phyloP scores from a whole-genome alignment of 2,888 invertebrate genomes.

The Nomada hirtipes region DNA sequence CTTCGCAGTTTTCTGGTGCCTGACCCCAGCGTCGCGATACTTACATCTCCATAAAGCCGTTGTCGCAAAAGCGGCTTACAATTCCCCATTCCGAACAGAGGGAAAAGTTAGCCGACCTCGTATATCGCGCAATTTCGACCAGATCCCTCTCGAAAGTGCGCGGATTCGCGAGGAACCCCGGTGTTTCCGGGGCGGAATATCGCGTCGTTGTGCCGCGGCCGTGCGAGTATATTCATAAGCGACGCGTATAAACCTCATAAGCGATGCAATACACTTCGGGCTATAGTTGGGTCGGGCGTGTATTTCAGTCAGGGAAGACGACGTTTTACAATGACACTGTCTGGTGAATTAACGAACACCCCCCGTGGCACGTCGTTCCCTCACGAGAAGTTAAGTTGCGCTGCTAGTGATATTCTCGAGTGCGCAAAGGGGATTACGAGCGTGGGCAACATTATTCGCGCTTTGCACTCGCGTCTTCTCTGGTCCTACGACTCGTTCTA shows the following conservation, averaged over 20 bases:
- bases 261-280: conserved; percentile 62
- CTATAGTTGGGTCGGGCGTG: conserved; percentile 36
- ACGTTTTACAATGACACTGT: conserved; percentile 69
- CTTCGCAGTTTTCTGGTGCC: background rate
- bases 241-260: conserved; percentile 62
- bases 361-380: conserved; percentile 48
- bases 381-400: conserved; percentile 71
- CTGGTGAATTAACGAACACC: conserved; percentile 73
- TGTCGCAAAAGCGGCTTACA: conserved; percentile 2
- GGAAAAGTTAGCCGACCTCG: background rate
- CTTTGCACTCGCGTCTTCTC: conserved; percentile 60
- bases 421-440: conserved; percentile 60
- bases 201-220: conserved; percentile 31
- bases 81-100: conserved; percentile 21
- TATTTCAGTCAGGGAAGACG: conserved; percentile 67
- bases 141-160: conserved; percentile 13
- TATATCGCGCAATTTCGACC: conserved; percentile 26
- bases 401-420: conserved; percentile 53
- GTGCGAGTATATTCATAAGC: conserved; percentile 67
- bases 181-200: conserved; percentile 28
- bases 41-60: background rate
- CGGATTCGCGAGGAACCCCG: conserved; percentile 12
- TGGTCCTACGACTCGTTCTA: conserved; percentile 2
- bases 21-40: background rate
- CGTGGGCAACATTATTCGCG: conserved; percentile 68